Evolutionary conservation across 2,797 vertebrate genomes (phyloP).

Genomic region (Paratrypauchen microcephalus): DNA sequence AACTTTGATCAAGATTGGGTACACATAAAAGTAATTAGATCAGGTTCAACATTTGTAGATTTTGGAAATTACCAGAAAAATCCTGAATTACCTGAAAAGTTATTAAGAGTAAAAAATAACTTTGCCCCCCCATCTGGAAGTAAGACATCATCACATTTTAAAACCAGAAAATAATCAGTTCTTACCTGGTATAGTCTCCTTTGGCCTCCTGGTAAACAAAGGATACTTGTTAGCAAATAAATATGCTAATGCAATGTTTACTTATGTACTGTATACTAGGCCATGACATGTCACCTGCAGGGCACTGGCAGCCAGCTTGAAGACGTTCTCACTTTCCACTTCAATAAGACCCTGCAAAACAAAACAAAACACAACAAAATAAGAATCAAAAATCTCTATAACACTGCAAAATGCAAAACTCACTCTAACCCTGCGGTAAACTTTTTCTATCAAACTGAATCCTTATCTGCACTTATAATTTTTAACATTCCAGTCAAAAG

Average conservation of each 20-base stretch:
- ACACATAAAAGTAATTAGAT: no score
- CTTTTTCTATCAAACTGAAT: slow-evolving; percentile 34
- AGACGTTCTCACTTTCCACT: slow-evolving; percentile 92
- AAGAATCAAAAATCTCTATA: slow-evolving; percentile 21
- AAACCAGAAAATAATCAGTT: slow-evolving; percentile 8
- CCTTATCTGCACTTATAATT: slow-evolving; percentile 20
- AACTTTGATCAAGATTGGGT: no score
- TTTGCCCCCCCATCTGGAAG: background rate
- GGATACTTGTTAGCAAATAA: slow-evolving; percentile 28
- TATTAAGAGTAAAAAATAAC: background rate
- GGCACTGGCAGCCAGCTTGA: slow-evolving; percentile 90
- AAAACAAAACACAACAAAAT: slow-evolving; percentile 16
- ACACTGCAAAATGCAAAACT: slow-evolving; percentile 15
- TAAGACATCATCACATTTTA: background rate
- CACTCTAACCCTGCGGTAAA: slow-evolving; percentile 30
- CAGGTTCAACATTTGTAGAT: no score
- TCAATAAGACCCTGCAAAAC: slow-evolving; percentile 89
- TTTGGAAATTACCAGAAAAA: background rate
- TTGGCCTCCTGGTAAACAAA: slow-evolving; percentile 88
- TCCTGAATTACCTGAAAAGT: no score
- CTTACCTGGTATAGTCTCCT: slow-evolving; percentile 87
- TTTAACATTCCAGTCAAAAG: slow-evolving; percentile 54
- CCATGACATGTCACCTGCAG: slow-evolving; percentile 86
- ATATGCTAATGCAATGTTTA: slow-evolving; percentile 22
- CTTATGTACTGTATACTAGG: slow-evolving; percentile 7